Base-by-base conservation (phyloP, 2,888 invertebrate species). In the Laspeyria flexula region DNA sequence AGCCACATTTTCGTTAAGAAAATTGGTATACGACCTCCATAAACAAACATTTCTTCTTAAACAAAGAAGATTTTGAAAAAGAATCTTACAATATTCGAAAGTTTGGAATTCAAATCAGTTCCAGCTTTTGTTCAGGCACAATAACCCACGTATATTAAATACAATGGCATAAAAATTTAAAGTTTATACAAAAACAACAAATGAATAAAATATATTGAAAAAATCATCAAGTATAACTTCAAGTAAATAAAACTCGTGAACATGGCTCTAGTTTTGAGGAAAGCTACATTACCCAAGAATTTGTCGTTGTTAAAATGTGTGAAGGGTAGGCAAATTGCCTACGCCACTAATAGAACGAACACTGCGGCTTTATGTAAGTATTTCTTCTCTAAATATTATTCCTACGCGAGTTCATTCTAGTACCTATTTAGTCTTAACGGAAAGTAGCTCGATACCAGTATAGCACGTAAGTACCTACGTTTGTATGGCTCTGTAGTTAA, bases 91-190 rank as follows among this genome's bases (percentile, higher is more conserved):
- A 18, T 18, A 18, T 54, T 54, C 12, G 41, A 63, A 74, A 75
- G 59, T 65, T 65, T 73, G 71, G 57, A 77, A 72, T 51, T 51
- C 29, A 58, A 61, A 55, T 53, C 56, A 60, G 60, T 58, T 54
- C 50, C 67, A 72, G 60, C 76, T 69, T 77, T 81, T 80, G 79
- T 80, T 77, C 75, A 55, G 55, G 53, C 66, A 70, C 67, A 39
- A 71, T 77, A 12, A 67, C 65, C 67, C 10, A 5, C 25, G 5
- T 52, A 67, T 63, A 63, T 71, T 21, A 21, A 7, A 1, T 80
- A 81, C 75, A 79, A 88, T 89, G 88, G 84, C 81, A 69, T 43
- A 85, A 88, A 84, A 77, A 84, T 81, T 81, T 77, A 84, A 86
- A 83, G n/a, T n/a, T 86, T 68, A 82, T 64, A 76, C 43, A 60